A percentile compares a stretch with the other conserved stretches of the same genome.
These are phyloP conservation scores for Schizaphis graminum DNA, from an alignment of 2,888 invertebrate species.

Conservation along the genomic window DNA sequence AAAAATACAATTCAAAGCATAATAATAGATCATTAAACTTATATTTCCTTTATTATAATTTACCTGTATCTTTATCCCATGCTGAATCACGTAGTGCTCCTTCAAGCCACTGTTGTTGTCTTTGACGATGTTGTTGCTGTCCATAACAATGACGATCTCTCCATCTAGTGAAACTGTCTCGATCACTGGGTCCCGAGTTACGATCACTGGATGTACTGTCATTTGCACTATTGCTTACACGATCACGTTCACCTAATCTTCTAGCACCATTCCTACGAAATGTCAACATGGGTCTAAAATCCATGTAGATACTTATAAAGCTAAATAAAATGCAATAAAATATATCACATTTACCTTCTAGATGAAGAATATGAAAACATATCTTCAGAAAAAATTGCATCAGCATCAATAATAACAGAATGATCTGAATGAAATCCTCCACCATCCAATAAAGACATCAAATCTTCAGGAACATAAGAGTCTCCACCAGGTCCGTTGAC, in stretches of 20 bases:
- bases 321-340: slow-evolving; percentile 57
- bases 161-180: slow-evolving; percentile 90
- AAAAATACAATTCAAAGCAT: slow-evolving; percentile 42
- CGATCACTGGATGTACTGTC: slow-evolving; percentile 70
- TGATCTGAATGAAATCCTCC: slow-evolving; percentile 95
- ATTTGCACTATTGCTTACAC: slow-evolving; percentile 70
- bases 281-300: slow-evolving; percentile 64
- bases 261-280: slow-evolving; percentile 64
- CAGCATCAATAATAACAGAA: slow-evolving; percentile 96
- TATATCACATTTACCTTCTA: slow-evolving; percentile 79
- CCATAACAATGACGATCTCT: slow-evolving; percentile 93
- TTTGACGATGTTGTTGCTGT: slow-evolving; percentile 62
- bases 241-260: slow-evolving; percentile 68
- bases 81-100: slow-evolving; percentile 88
- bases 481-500: slow-evolving; percentile 89
- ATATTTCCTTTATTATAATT: slow-evolving; percentile 66
- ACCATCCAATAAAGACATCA: slow-evolving; percentile 95
- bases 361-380: slow-evolving; percentile 96
- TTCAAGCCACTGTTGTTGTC: slow-evolving; percentile 90
- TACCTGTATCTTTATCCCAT: slow-evolving; percentile 89
- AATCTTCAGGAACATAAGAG: slow-evolving; percentile 96
- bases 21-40: neutral
- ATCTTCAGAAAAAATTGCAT: slow-evolving; percentile 96
- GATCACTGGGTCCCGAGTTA: slow-evolving; percentile 72
- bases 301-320: slow-evolving; percentile 57